phyloP scores from a whole-genome alignment of 1,140 invertebrate genomes.

The Drosophila ananassae region DNA sequence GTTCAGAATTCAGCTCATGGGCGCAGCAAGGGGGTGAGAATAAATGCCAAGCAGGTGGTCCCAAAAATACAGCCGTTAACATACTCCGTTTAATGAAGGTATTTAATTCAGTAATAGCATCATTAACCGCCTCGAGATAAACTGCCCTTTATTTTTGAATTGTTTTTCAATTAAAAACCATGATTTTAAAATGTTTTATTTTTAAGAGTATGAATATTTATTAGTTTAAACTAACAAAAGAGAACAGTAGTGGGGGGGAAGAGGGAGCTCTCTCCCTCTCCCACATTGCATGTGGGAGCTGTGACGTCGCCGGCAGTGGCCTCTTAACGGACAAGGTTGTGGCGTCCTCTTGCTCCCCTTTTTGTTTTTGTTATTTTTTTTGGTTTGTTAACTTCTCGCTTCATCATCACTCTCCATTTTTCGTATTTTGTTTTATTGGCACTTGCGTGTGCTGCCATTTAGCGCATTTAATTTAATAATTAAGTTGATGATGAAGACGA shows the following conservation, averaged over 20 bases:
- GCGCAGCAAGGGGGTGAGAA: neutral
- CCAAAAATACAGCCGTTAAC: constrained; percentile 2
- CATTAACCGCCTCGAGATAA: neutral
- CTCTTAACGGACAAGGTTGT: constrained; percentile 74
- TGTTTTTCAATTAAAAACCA: neutral
- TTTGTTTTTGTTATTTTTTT: neutral
- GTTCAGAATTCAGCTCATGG: neutral
- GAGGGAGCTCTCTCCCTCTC: too few species aligned
- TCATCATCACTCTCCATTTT: constrained; percentile 43
- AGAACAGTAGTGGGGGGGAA: too few species aligned
- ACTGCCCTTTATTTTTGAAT: neutral
- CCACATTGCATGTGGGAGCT: too few species aligned
- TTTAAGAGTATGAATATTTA: too few species aligned
- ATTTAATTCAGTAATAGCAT: neutral
- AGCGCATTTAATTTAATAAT: constrained; percentile 82
- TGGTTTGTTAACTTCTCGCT: neutral
- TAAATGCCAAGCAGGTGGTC: constrained; percentile 9
- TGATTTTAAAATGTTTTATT: too few species aligned
- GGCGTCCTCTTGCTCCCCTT: constrained; percentile 13
- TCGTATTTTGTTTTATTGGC: constrained; percentile 72
- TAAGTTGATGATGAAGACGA: constrained; percentile 75
- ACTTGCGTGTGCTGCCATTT: constrained; percentile 80
- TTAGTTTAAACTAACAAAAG: too few species aligned
- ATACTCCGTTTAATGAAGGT: constrained; percentile 1
- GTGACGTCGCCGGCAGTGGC: constrained; percentile 1